Base-by-base conservation (phyloP, 2,888 invertebrate species). In the Plutella xylostella region DNA sequence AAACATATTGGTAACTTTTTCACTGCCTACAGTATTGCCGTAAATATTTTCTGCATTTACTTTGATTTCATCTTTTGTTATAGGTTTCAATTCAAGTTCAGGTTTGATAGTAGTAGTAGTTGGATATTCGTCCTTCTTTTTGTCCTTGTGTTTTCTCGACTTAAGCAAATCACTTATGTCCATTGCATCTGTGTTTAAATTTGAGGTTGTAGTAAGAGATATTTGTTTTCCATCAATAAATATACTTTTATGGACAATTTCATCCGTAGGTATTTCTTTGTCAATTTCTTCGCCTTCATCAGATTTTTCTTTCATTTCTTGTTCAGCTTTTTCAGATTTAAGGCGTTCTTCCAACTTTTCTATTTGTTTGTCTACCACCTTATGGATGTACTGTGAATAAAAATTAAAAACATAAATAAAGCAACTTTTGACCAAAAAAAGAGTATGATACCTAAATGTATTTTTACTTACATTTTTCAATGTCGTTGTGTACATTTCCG, bases 1-100 rank as follows among this genome's bases (percentile, higher is more conserved):
- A 41, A 63, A 77, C 30, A 76, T 55, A 34, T 77, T 76, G 1
- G 70, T 73, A 0, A 73, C 68, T 49, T 72, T 63, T 0, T 61
- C 66, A 17, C 61, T 68, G 1, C 62, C 66, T 12, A 67, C 51
- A 1, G 67, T 54, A 28, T 65, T 71, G 0, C 69, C 72, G 19
- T 61, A 68, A 4, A 71, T 44, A 5, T 58, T 64, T 9, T 59
- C 45, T 2, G 67, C 58, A 42, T 51, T 51, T 2, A 65, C 51
- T 39, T 57, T 52, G 19, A 44, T 14, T 4, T 50, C 15, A 46
- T 46, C 39, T 6, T 51, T 48, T 21, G 48, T n/a, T n/a, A n/a
- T n/a, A n/a, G n/a, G n/a, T n/a, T n/a, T n/a, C n/a, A n/a, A n/a
- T n/a, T n/a, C n/a, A n/a, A n/a, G n/a, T n/a, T n/a, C n/a, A n/a